Base-by-base conservation (phyloP, 2,888 invertebrate species). In the Plutella xylostella region DNA sequence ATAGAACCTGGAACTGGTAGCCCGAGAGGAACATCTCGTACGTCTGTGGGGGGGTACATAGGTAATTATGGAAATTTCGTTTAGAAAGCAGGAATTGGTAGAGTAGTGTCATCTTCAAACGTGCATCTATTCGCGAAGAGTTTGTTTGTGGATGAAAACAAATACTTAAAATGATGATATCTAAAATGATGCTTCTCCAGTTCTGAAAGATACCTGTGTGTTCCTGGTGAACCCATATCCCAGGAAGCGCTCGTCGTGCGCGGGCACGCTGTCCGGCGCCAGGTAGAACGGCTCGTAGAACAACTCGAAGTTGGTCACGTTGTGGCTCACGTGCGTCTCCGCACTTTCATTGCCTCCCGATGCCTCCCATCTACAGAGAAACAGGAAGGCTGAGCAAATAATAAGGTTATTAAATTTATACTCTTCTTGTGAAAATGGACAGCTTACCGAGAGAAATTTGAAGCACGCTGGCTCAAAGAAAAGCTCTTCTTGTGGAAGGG, bases 231-330 rank as follows among this genome's bases (percentile, higher is more conserved):
- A 96, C 45, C 96, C 96, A 71, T 96, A 96, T 22, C 96, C 96
- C 42, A 94, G 83, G 76, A 96, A 96, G 45, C 95, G 82, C 73
- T 96, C 95, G 63, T 96, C 95, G 60, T 96, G 94, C 0, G 89
- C 85, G 0, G 96, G 95, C 18, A 90, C 93, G 41, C 87, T 88
- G 68, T 95, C 94, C 2, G 88, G 82, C 2, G 94, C 91, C 45
- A 96, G 91, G 78, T 95, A 96, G 79, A 96, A 96, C 0, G 96
- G 96, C 76, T 96, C 96, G 75, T 96, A 96, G 49, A 95, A 88
- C 65, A 95, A 90, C 78, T 88, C 88, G 69, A 90, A 91, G 74
- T 91, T 91, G 9, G 93, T 94, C 48, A 96, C 94, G 57, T 90
- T 89, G 73, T 96, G 94, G 62, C 93, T 94, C 42, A 95, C 85